Conservation (phyloP, 2,888 invertebrate species). For the Physocephala rufipes region DNA sequence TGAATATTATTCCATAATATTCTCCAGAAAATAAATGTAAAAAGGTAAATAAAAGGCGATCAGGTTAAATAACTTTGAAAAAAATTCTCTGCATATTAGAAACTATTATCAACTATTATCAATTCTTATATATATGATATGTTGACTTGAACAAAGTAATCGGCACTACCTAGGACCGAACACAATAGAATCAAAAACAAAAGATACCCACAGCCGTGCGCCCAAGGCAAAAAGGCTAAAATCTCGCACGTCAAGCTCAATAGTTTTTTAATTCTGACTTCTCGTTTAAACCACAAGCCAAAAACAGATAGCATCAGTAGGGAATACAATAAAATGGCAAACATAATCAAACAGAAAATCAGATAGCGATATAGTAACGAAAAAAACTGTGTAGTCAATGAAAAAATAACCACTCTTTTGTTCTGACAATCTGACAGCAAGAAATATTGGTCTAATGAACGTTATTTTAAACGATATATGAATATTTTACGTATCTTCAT, state of each 20-base stretch:
- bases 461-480: conserved; percentile 27
- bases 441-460: conserved; percentile 27
- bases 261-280: conserved; percentile 47
- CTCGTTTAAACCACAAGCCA: conserved; percentile 48
- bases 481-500: conserved; percentile 12
- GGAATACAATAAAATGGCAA: conserved; percentile 34
- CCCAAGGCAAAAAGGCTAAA: conserved; percentile 33
- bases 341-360: conserved; percentile 36
- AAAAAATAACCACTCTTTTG: conserved; percentile 30
- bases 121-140: no score
- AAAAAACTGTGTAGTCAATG: conserved; percentile 14
- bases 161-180: no score
- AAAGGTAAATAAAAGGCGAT: no score
- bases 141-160: no score
- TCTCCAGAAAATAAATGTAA: no score
- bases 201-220: no score
- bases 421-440: conserved; percentile 16
- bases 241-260: conserved; percentile 47
- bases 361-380: background rate
- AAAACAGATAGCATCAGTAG: conserved; percentile 36
- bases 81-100: no score
- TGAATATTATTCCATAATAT: no score
- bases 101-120: no score
- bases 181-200: no score
- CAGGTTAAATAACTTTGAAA: no score